These are phyloP conservation scores for Xestia sexstrigata DNA, from an alignment of 2,888 invertebrate genomes.

Conservation along the genomic window DNA sequence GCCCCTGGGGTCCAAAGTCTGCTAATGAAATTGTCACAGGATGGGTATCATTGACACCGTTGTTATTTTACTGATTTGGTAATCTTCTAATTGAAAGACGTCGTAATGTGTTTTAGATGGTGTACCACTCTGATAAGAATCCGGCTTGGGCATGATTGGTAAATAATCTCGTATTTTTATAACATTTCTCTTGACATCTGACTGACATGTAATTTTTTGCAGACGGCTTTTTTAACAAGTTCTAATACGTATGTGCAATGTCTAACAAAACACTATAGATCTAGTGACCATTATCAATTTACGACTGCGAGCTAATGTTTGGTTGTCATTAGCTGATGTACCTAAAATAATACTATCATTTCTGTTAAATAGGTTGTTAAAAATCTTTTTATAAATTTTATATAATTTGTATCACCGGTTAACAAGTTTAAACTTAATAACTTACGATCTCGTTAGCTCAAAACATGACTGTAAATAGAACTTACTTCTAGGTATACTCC, in stretches of 20 bases:
- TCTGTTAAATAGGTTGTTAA: no score
- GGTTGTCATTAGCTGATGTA: neutral
- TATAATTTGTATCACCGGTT: no score
- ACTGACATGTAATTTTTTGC: neutral
- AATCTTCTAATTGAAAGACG: neutral
- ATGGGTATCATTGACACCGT: neutral
- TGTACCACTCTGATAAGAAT: neutral
- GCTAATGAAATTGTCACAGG: neutral
- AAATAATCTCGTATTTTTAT: neutral
- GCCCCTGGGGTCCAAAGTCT: neutral
- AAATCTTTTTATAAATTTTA: neutral
- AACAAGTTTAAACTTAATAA: neutral
- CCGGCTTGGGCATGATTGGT: neutral
- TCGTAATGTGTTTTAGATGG: neutral
- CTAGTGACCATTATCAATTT: neutral
- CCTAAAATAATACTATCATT: neutral
- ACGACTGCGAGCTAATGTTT: neutral
- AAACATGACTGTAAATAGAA: neutral
- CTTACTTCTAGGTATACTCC: neutral
- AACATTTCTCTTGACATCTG: neutral
- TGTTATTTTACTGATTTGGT: neutral
- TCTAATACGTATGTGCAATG: neutral
- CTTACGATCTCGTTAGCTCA: neutral
- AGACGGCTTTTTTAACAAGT: neutral
- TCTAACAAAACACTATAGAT: neutral